Base-by-base conservation (phyloP, 2,113 vertebrate species). In the Montifringilla adamsi region DNA sequence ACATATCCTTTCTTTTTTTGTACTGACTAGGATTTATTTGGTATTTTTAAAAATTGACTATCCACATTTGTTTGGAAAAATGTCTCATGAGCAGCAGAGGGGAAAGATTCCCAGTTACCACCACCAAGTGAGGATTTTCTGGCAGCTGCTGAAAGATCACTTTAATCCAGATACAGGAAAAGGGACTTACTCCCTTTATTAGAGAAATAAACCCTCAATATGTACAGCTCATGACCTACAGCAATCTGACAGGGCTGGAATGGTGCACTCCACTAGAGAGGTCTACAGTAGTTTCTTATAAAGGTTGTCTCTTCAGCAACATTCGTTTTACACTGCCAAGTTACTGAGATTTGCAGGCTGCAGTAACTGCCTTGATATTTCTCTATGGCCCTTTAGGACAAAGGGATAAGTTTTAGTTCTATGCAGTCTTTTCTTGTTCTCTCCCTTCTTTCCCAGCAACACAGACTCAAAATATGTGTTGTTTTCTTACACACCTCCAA, bases 101-200 rank as follows among this genome's bases (percentile, higher is more conserved):
- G 50, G 23, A 67, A 80, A 64, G 43, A 62, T 68, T 85, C 39
- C 23, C n/a, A 17, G 39, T 68, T 44, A n/a, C 27, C 30, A 86
- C 26, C 55, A 86, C 21, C 33, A 59, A 55, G 14, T 5, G 3
- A 85, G 52, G 37, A 85, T 87, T 87, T 88, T 1, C 3, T 75
- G 81, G 77, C 92, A 96, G 69, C 78, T 96, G 93, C 52, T 55
- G 90, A 92, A 96, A 94, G 88, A 94, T 90, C 75, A 17, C 41
- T 78, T 84, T 87, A 92, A 96, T 94, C 85, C 75, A 88, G 49
- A 92, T 60, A 49, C 62, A 90, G 47, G 41, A 49, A 63, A 70
- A 63, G 55, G 33, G 85, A 52, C 44, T 94, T 83, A 56, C 18
- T 85, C 23, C 30, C 53, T 95, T 94, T 92, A 96, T 90, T 84